These are phyloP conservation scores for Callorhinus ursinus DNA, from an alignment of 2,113 vertebrate genomes.

Conservation along the genomic window DNA sequence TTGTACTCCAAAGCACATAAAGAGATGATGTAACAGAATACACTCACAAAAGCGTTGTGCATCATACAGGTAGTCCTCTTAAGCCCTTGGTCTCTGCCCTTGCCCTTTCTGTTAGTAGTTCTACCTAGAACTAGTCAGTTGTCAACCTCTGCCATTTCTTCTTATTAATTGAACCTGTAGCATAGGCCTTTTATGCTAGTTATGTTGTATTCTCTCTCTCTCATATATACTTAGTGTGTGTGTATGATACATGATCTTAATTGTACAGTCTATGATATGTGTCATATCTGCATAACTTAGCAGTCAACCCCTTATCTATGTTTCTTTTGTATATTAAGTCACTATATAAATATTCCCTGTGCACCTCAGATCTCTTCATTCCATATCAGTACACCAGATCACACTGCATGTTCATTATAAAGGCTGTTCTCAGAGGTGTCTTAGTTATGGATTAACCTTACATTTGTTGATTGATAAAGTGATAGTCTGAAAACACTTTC, in stretches of 20 bases:
- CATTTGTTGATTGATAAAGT: conserved; percentile 11
- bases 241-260: not conserved
- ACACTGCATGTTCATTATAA: not conserved
- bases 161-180: not conserved
- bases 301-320: not conserved
- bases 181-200: not conserved
- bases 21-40: not conserved
- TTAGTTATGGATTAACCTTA: not conserved
- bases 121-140: not conserved
- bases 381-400: not conserved
- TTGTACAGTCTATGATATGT: not conserved
- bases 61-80: not conserved
- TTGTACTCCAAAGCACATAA: not conserved
- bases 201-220: not conserved
- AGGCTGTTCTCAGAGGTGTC: conserved; percentile 2
- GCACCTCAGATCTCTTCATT: not conserved
- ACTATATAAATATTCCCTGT: not conserved
- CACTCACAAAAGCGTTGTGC: not conserved
- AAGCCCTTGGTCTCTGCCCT: not conserved
- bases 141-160: not conserved
- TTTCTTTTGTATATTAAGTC: not conserved
- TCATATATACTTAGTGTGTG: not conserved
- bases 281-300: not conserved
- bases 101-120: not conserved
- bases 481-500: not conserved